Percentiles rank a stretch among this genome's conserved stretches.
Conservation (phyloP, 2,888 invertebrate species). For the Pseudoips prasinana region DNA sequence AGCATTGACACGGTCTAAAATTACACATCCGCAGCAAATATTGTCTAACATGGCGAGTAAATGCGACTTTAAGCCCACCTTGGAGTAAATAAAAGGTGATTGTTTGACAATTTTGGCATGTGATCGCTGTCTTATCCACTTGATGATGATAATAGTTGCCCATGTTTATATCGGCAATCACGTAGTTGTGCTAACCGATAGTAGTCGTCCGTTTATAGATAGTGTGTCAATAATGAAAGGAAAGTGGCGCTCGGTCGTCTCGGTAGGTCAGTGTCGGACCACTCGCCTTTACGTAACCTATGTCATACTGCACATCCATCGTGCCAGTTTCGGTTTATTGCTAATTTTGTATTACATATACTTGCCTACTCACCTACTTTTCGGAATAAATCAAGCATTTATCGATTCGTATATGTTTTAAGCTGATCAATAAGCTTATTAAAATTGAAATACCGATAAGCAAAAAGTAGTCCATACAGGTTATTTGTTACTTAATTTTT, state of each 20-base stretch:
- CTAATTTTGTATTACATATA: constrained; percentile 3
- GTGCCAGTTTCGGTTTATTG: constrained; percentile 50
- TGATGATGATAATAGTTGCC: constrained; percentile 3
- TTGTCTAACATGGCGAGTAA: constrained; percentile 17
- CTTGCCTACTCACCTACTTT: background rate
- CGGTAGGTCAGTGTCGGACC: constrained; percentile 77
- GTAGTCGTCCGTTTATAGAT: constrained; percentile 59
- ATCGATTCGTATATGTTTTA: no score
- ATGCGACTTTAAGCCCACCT: constrained; percentile 7
- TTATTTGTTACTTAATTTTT: no score
- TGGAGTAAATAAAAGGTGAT: constrained; percentile 2
- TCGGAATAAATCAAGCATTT: constrained; percentile 3
- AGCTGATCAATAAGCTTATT: no score
- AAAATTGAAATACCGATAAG: no score
- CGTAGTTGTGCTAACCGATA: constrained; percentile 49
- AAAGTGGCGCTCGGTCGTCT: constrained; percentile 68
- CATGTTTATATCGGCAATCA: constrained; percentile 41
- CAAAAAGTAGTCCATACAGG: no score
- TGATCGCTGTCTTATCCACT: background rate
- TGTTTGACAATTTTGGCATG: constrained; percentile 3
- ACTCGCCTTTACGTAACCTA: constrained; percentile 64
- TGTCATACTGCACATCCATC: constrained; percentile 63
- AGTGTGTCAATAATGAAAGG: constrained; percentile 80
- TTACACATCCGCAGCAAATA: constrained; percentile 25
- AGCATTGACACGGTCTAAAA: constrained; percentile 10